phyloP scores from a whole-genome alignment of 2,797 vertebrate species.

The Thalassophryne amazonica region DNA sequence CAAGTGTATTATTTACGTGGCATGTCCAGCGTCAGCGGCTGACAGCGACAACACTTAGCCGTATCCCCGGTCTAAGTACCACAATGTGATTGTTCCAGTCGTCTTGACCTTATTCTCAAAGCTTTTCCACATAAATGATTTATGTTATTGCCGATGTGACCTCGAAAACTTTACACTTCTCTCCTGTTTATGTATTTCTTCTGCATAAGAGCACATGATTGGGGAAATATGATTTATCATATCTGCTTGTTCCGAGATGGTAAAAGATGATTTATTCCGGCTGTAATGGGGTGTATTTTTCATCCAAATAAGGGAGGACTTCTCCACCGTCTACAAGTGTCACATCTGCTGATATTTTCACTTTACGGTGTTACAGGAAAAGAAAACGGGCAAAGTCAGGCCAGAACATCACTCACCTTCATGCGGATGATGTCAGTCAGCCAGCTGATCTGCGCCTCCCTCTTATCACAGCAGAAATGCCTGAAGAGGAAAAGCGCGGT shows the following conservation, averaged over 20 bases:
- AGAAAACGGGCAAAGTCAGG: background rate
- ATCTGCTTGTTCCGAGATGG: slow-evolving; percentile 17
- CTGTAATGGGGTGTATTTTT: slow-evolving; percentile 23
- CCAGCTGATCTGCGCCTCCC: slow-evolving; percentile 86
- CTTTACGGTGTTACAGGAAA: background rate
- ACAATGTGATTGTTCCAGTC: slow-evolving; percentile 69
- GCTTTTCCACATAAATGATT: slow-evolving; percentile 78
- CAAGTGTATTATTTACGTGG: slow-evolving; percentile 71
- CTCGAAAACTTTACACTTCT: slow-evolving; percentile 68
- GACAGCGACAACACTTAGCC: slow-evolving; percentile 65
- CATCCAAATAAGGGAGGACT: slow-evolving; percentile 7
- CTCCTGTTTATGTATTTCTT: slow-evolving; percentile 51
- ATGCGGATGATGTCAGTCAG: slow-evolving; percentile 86
- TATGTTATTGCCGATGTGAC: slow-evolving; percentile 71
- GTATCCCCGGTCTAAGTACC: slow-evolving; percentile 65
- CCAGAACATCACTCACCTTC: slow-evolving; percentile 80
- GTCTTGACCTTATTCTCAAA: slow-evolving; percentile 75
- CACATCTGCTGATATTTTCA: slow-evolving; percentile 12
- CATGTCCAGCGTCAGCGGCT: slow-evolving; percentile 72
- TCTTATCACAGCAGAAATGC: slow-evolving; percentile 90
- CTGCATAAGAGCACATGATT: slow-evolving; percentile 38
- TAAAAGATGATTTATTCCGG: slow-evolving; percentile 31
- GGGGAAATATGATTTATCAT: slow-evolving; percentile 41
- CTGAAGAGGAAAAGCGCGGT: slow-evolving; percentile 64
- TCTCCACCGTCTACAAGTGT: background rate